phyloP scores from a whole-genome alignment of 2,888 invertebrate species.

The Zygothrica quintamaculata region DNA sequence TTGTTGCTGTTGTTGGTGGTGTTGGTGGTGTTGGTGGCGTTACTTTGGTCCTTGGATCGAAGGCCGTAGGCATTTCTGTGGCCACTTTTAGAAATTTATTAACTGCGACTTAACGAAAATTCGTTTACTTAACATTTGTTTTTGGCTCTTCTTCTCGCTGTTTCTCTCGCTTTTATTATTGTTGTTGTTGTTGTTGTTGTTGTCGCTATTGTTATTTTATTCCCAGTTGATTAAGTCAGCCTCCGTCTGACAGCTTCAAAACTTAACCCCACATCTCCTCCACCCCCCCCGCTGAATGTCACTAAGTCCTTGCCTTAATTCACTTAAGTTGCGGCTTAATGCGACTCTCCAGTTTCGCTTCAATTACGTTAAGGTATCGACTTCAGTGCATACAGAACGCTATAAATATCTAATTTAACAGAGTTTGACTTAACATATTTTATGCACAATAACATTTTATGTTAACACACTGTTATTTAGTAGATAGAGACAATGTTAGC shows the following conservation, averaged over 20 bases:
- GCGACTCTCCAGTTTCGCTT: slow-evolving; percentile 16
- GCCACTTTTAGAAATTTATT: slow-evolving; percentile 61
- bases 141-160: too few relatives aligned
- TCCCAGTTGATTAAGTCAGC: slow-evolving; percentile 48
- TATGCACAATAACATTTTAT: neutral
- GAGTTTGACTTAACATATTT: neutral
- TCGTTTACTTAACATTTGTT: slow-evolving; percentile 46
- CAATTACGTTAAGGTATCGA: slow-evolving; percentile 22
- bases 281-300: too few relatives aligned
- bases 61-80: slow-evolving; percentile 46
- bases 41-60: neutral
- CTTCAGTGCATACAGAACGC: neutral
- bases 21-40: slow-evolving; percentile 10
- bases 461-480: too few relatives aligned
- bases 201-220: slow-evolving; percentile 1
- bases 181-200: slow-evolving; percentile 4
- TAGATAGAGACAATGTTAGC: too few relatives aligned
- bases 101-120: slow-evolving; percentile 62
- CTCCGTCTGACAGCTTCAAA: neutral
- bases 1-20: neutral
- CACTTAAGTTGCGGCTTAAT: slow-evolving; percentile 30
- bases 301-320: slow-evolving; percentile 11
- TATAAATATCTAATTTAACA: neutral
- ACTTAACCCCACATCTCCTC: neutral
- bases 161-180: too few relatives aligned